Evolutionary conservation across 1,140 invertebrate species (phyloP), one percentile per base, ranked within the genome.

Genomic region (Pseudomyrmex pallidus): DNA sequence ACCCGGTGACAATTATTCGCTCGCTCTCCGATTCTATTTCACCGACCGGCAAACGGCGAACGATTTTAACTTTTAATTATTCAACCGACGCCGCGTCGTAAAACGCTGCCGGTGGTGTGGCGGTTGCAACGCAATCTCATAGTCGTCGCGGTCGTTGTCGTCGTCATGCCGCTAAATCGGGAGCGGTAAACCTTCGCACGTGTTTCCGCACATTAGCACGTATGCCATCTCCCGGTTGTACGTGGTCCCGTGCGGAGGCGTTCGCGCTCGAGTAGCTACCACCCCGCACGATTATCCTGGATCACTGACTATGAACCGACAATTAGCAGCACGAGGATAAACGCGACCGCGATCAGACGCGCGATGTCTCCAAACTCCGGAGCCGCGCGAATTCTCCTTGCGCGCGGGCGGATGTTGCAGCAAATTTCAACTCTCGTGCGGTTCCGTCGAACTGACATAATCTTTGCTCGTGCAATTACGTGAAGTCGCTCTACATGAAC

Each of bases 51-150:
- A 46, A 62, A 83, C 12, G 15, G 17, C 66, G 17, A 13, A 57
- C 66, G 22, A 44, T 48, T 25, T 35, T 54, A 35, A 83, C 62
- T 87, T 87, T 87, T 88, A 85, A 88, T 88, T 88, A 88, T 87
- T 85, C 86, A 78, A 85, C 74, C 66, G n/a, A n/a, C n/a, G 35
- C n/a, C 22, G 15, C 48, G 2, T 44, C 52, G 52, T 64, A 50
- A 74, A 86, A 70, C 57, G 17, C 8, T n/a, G 35, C 25, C 8
- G 63, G 0, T 2, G 35, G 9, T 54, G 22, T 5, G 52, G 0
- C 1, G 35, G 9, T 54, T 13, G 25, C 46, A 13, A n/a, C 17
- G 48, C 20, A 61, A 66, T 74, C 82, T 72, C 66, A 63, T 48
- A 44, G 74, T 67, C 57, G 20, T 62, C 48, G 17, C 7, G 0